phyloP scores from a whole-genome alignment of 2,888 invertebrate genomes.

The Epirrhoe tristata region DNA sequence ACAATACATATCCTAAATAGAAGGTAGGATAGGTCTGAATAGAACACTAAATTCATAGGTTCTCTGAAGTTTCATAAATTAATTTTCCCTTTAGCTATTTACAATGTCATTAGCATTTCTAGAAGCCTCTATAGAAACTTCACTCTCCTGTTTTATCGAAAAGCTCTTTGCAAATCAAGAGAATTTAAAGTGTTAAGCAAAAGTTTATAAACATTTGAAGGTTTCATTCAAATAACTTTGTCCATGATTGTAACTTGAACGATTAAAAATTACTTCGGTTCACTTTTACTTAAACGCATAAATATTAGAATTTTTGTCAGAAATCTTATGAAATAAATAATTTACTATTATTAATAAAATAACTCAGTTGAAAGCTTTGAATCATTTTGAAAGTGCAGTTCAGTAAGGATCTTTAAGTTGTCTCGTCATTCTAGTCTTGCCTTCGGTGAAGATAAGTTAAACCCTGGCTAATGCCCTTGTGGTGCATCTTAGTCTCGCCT shows the following conservation, averaged over 20 bases:
- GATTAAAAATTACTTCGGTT: no score
- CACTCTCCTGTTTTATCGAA: neutral
- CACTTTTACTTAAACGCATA: no score
- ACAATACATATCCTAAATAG: neutral
- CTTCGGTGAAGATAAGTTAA: neutral
- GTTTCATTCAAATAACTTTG: no score
- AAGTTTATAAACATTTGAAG: neutral
- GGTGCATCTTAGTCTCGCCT: neutral
- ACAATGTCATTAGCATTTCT: neutral
- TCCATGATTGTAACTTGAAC: no score
- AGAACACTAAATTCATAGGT: neutral
- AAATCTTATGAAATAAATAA: no score
- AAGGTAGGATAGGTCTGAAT: neutral
- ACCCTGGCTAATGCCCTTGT: conserved; percentile 10
- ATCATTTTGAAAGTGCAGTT: no score
- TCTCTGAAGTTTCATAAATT: neutral
- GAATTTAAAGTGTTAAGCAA: neutral
- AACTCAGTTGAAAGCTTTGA: no score
- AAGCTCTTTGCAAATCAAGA: neutral
- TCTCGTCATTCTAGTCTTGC: neutral
- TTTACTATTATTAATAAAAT: no score
- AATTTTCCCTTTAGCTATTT: neutral
- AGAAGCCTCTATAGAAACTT: neutral
- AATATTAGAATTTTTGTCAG: no score
- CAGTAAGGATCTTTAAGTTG: neutral